Conservation (phyloP, 2,797 vertebrate genomes). For the Melanogrammus aeglefinus region DNA sequence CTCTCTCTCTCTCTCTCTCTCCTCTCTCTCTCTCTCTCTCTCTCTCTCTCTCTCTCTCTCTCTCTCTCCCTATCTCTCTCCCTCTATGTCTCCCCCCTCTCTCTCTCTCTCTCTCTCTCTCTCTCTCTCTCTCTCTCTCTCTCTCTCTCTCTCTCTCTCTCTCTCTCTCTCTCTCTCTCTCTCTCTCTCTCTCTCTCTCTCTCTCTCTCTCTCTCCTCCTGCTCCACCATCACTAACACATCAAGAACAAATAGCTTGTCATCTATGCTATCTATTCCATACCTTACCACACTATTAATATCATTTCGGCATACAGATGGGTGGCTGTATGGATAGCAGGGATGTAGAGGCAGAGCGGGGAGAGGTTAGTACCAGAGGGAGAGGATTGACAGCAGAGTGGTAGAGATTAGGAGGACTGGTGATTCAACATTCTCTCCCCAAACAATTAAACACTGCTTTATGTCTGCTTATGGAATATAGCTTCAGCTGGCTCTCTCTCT, state of each 20-base stretch:
- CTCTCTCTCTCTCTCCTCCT: not conserved
- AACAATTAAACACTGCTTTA: constrained; percentile 63
- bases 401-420: constrained; percentile 39
- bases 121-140: too few relatives aligned
- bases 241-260: not conserved
- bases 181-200: constrained; percentile 25
- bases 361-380: constrained; percentile 12
- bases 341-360: not conserved
- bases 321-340: not conserved
- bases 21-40: too few relatives aligned
- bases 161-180: too few relatives aligned
- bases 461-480: constrained; percentile 51
- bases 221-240: not conserved
- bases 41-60: too few relatives aligned
- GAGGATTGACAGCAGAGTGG: constrained; percentile 22
- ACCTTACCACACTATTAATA: constrained; percentile 32
- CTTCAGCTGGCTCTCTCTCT: constrained; percentile 32
- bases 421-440: constrained; percentile 52
- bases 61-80: too few relatives aligned
- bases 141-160: too few relatives aligned
- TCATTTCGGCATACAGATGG: constrained; percentile 27
- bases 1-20: constrained; percentile 22
- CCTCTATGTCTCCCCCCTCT: too few relatives aligned
- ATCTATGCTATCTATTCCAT: not conserved
- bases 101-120: too few relatives aligned